Percentiles rank a stretch among this genome's conserved stretches.
Conservation (phyloP, 2,113 vertebrate species). For the Ictalurus punctatus region DNA sequence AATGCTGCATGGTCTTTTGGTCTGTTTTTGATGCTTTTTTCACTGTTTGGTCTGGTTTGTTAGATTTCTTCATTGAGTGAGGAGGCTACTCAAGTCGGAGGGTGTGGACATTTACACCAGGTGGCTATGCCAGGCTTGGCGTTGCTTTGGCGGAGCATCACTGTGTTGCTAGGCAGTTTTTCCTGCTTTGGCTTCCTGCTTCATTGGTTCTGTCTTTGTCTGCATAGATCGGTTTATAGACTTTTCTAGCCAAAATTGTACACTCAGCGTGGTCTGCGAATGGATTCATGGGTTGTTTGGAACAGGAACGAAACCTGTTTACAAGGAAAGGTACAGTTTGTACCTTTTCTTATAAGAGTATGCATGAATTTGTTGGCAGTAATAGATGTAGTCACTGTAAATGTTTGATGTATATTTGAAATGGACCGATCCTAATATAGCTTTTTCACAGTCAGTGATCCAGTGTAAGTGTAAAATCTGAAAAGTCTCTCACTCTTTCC, state of each 20-base stretch:
- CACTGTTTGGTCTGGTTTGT: not conserved
- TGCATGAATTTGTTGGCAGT: constrained; percentile 13
- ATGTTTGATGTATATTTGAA: constrained; percentile 16
- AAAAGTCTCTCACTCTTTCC: constrained; percentile 8
- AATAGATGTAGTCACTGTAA: constrained; percentile 21
- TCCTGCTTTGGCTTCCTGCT: constrained; percentile 48
- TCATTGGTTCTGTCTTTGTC: constrained; percentile 43
- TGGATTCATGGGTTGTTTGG: not conserved
- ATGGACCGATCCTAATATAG: constrained; percentile 23
- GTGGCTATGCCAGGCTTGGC: constrained; percentile 50
- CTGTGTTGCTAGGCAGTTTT: constrained; percentile 56
- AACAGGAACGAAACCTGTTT: constrained; percentile 11
- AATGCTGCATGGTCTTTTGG: not conserved
- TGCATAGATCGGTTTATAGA: constrained; percentile 35
- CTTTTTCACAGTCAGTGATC: constrained; percentile 4
- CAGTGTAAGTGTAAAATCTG: constrained; percentile 17
- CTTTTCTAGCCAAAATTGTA: constrained; percentile 12
- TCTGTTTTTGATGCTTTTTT: constrained; percentile 5
- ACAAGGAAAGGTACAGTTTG: constrained; percentile 5
- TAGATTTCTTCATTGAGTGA: not conserved
- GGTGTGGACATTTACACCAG: constrained; percentile 40
- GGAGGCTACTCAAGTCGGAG: constrained; percentile 19
- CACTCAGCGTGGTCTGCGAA: not conserved
- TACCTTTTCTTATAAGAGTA: not conserved
- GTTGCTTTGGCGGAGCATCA: constrained; percentile 37